These are phyloP conservation scores for Tricholaema leucomelas DNA, from an alignment of 2,113 vertebrate genomes.

Conservation along the genomic window DNA sequence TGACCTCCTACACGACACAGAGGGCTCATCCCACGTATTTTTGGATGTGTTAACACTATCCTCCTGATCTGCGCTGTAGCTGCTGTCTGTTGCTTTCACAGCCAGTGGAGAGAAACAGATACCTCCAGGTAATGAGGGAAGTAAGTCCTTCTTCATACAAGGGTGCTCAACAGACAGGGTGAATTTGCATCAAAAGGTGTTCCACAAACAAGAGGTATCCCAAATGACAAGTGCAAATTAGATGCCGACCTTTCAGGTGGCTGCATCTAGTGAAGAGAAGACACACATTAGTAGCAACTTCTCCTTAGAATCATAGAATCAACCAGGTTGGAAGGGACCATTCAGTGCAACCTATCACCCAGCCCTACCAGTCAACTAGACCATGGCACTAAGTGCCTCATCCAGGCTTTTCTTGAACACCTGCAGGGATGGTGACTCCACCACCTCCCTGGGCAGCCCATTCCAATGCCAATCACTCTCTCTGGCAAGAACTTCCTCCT, in stretches of 20 bases:
- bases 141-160: not conserved
- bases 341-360: too few relatives aligned
- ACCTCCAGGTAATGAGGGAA: not conserved
- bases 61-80: not conserved
- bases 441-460: too few relatives aligned
- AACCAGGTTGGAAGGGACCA: too few relatives aligned
- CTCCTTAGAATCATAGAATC: too few relatives aligned
- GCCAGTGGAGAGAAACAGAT: not conserved
- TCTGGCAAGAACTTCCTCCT: too few relatives aligned
- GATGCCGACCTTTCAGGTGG: not conserved
- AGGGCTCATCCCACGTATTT: slow-evolving; percentile 3
- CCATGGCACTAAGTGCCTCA: too few relatives aligned
- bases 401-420: too few relatives aligned
- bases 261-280: not conserved
- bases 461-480: too few relatives aligned
- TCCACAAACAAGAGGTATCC: not conserved
- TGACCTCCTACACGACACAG: not conserved
- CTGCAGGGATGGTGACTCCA: too few relatives aligned
- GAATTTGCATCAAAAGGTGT: slow-evolving; percentile 8
- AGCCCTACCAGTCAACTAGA: too few relatives aligned
- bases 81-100: not conserved
- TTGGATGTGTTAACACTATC: not conserved
- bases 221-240: slow-evolving; percentile 31
- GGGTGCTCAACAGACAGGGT: not conserved
- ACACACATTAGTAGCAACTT: not conserved